Conservation (phyloP, 2,113 vertebrate species). For the Vimba vimba region DNA sequence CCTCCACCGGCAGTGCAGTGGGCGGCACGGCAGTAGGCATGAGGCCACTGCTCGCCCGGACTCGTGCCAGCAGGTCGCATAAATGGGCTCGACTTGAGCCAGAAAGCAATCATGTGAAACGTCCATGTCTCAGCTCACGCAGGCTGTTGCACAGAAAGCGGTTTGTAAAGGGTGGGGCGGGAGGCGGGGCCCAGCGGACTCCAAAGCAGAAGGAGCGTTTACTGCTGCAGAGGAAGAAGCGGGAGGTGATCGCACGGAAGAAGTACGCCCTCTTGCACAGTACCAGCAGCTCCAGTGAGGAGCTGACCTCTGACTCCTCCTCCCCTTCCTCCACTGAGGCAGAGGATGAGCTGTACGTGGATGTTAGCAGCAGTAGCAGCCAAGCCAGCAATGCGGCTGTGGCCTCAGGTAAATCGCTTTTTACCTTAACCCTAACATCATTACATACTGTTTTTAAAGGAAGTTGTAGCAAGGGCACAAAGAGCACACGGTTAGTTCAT, state of each 20-base stretch:
- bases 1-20: constrained; percentile 63
- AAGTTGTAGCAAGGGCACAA: not conserved
- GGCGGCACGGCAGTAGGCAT: constrained; percentile 55
- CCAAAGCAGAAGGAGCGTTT: constrained; percentile 95
- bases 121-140: constrained; percentile 85
- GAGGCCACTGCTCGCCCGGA: constrained; percentile 81
- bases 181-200: constrained; percentile 84
- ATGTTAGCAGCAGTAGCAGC: constrained; percentile 85
- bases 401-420: constrained; percentile 84
- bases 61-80: constrained; percentile 84
- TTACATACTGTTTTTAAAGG: not conserved
- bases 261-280: constrained; percentile 93
- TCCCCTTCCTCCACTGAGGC: constrained; percentile 92
- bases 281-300: constrained; percentile 96
- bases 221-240: constrained; percentile 92
- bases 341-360: constrained; percentile 93
- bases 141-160: constrained; percentile 89
- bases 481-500: not conserved
- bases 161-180: constrained; percentile 84
- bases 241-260: constrained; percentile 89
- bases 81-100: constrained; percentile 91
- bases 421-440: not conserved
- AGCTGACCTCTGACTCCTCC: constrained; percentile 89
- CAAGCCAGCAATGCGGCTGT: constrained; percentile 86
- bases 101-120: constrained; percentile 90